Evolutionary conservation across 2,797 vertebrate species (phyloP).

Genomic region (Champsocephalus esox): DNA sequence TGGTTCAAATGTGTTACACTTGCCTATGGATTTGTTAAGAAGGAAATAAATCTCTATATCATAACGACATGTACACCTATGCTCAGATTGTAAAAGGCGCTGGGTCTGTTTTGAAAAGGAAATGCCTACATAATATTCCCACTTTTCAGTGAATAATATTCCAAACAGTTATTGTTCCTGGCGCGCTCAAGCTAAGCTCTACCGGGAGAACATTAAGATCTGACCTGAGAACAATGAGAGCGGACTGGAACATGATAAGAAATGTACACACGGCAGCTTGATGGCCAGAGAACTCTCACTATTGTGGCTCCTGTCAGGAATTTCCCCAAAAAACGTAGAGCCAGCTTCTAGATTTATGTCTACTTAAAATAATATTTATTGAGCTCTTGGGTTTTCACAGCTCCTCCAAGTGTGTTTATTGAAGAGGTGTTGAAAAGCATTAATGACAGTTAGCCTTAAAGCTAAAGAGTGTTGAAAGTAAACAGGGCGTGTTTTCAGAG

Average conservation of each 20-base stretch:
- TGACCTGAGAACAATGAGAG: slow-evolving; percentile 59
- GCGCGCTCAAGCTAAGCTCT: slow-evolving; percentile 36
- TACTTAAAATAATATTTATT: slow-evolving; percentile 82
- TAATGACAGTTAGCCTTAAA: slow-evolving; percentile 75
- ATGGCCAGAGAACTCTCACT: slow-evolving; percentile 45
- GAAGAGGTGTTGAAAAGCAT: slow-evolving; percentile 78
- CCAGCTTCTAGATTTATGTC: slow-evolving; percentile 74
- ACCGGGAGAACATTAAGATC: slow-evolving; percentile 43
- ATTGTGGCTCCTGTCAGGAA: slow-evolving; percentile 72
- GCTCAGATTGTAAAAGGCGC: not conserved
- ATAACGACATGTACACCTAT: slow-evolving; percentile 17
- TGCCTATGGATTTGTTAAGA: slow-evolving; percentile 18
- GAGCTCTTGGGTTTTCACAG: slow-evolving; percentile 78
- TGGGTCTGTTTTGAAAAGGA: slow-evolving; percentile 56
- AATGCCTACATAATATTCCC: slow-evolving; percentile 28
- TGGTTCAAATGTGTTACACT: slow-evolving; percentile 19
- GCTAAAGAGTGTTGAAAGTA: slow-evolving; percentile 69
- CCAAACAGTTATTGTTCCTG: slow-evolving; percentile 54
- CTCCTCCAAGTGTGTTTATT: slow-evolving; percentile 72
- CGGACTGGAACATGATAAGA: slow-evolving; percentile 70
- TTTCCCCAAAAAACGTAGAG: slow-evolving; percentile 70
- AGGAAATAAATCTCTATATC: slow-evolving; percentile 49
- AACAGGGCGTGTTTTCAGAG: slow-evolving; percentile 69
- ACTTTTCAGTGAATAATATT: slow-evolving; percentile 42
- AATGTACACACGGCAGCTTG: slow-evolving; percentile 40